Conservation (phyloP, 1,140 invertebrate species). For the Drepana arcuata region DNA sequence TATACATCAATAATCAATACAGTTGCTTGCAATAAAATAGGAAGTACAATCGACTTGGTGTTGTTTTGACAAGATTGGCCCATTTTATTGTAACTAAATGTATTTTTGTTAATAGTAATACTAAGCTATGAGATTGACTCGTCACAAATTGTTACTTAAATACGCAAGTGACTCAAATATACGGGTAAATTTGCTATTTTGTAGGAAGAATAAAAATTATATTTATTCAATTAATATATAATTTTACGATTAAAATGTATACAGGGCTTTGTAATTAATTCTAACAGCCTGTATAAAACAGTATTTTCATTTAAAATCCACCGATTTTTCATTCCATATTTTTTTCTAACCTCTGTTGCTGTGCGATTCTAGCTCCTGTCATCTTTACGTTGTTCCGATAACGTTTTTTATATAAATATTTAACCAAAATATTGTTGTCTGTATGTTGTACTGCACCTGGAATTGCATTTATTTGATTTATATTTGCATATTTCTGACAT, state of each 20-base stretch:
- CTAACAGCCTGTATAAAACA: too few species aligned
- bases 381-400: slow-evolving; percentile 8
- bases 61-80: too few species aligned
- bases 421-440: too few species aligned
- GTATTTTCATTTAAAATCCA: slow-evolving; percentile 55
- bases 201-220: slow-evolving; percentile 9
- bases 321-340: slow-evolving; percentile 50
- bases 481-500: slow-evolving; percentile 46
- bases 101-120: slow-evolving; percentile 14
- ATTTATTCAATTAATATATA: slow-evolving; percentile 5
- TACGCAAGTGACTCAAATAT: slow-evolving; percentile 17
- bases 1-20: slow-evolving; percentile 8
- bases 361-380: slow-evolving; percentile 37
- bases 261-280: too few species aligned
- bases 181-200: slow-evolving; percentile 25
- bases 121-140: too few species aligned
- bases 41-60: too few species aligned
- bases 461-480: slow-evolving; percentile 27
- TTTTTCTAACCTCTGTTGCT: slow-evolving; percentile 18
- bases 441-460: too few species aligned
- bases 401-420: slow-evolving; percentile 14
- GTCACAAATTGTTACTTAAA: slow-evolving; percentile 32
- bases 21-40: too few species aligned
- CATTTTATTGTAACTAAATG: slow-evolving; percentile 7
- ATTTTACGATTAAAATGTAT: too few species aligned